These are phyloP conservation scores for Strigamia crassipes DNA, from an alignment of 2,888 invertebrate genomes.

Conservation along the genomic window DNA sequence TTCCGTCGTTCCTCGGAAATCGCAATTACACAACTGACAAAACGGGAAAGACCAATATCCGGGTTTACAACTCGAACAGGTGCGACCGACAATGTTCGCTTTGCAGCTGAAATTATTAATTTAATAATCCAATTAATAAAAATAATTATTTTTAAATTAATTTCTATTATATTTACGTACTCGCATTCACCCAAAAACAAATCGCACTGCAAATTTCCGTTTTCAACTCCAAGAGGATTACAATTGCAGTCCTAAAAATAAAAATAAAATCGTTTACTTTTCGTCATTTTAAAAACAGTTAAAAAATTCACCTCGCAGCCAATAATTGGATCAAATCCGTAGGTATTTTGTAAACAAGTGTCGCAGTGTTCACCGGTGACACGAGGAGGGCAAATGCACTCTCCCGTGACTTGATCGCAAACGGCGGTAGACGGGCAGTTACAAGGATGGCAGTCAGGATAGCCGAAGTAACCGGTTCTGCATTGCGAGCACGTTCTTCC, in stretches of 20 bases:
- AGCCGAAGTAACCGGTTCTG: conserved; percentile 90
- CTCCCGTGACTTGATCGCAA: conserved; percentile 76
- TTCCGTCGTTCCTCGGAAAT: conserved; percentile 76
- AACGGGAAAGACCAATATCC: conserved; percentile 87
- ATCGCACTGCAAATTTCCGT: conserved; percentile 83
- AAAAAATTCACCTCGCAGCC: conserved; percentile 75
- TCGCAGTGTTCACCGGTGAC: conserved; percentile 90
- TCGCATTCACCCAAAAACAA: conserved; percentile 81
- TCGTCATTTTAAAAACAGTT: too few relatives aligned
- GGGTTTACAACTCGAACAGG: conserved; percentile 83
- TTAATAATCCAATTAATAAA: neutral
- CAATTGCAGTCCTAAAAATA: conserved; percentile 79
- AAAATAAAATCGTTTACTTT: neutral
- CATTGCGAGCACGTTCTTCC: conserved; percentile 82
- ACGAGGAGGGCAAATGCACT: conserved; percentile 88
- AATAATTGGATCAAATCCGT: conserved; percentile 88
- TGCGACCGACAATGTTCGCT: conserved; percentile 81
- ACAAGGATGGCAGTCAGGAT: conserved; percentile 90
- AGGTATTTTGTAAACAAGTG: conserved; percentile 83
- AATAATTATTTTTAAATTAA: neutral
- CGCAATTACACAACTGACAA: conserved; percentile 83
- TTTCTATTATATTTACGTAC: conserved; percentile 61
- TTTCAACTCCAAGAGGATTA: conserved; percentile 75
- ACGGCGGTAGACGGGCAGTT: conserved; percentile 81
- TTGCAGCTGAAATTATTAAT: conserved; percentile 68